Evolutionary conservation across 2,113 vertebrate species (phyloP).

Genomic region (Barbus barbus): DNA sequence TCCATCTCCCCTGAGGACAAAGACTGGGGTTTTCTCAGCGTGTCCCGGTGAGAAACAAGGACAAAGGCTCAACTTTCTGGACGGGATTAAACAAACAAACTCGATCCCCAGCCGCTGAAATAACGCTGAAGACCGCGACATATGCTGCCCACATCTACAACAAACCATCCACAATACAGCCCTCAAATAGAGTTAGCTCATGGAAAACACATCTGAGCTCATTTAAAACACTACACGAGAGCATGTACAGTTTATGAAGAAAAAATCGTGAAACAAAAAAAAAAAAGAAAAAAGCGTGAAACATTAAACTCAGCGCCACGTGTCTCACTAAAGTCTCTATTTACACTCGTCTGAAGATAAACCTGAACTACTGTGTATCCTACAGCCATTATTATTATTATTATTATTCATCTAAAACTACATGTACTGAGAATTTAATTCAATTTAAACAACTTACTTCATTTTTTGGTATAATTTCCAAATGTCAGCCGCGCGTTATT

Average conservation of each 20-base stretch:
- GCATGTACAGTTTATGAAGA: not conserved
- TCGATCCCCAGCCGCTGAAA: too few species aligned
- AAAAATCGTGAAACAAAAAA: not conserved
- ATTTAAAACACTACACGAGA: not conserved
- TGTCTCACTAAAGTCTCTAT: constrained; percentile 30
- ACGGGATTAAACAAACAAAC: not conserved
- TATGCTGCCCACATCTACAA: not conserved
- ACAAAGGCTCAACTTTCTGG: not conserved
- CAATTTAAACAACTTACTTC: constrained; percentile 9
- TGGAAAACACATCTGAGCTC: not conserved
- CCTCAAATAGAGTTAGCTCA: not conserved
- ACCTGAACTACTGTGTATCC: not conserved
- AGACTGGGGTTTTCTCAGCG: not conserved
- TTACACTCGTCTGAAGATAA: constrained; percentile 2
- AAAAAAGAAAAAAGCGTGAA: not conserved
- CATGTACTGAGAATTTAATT: not conserved
- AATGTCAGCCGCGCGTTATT: not conserved
- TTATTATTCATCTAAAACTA: too few species aligned
- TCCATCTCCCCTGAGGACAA: not conserved
- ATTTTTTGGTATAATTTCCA: not conserved
- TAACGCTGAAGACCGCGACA: not conserved
- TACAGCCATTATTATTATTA: not conserved
- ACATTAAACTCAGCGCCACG: not conserved
- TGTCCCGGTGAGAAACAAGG: not conserved
- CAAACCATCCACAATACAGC: not conserved